Conservation (phyloP, 2,888 invertebrate species). For the Phorcus lineatus region DNA sequence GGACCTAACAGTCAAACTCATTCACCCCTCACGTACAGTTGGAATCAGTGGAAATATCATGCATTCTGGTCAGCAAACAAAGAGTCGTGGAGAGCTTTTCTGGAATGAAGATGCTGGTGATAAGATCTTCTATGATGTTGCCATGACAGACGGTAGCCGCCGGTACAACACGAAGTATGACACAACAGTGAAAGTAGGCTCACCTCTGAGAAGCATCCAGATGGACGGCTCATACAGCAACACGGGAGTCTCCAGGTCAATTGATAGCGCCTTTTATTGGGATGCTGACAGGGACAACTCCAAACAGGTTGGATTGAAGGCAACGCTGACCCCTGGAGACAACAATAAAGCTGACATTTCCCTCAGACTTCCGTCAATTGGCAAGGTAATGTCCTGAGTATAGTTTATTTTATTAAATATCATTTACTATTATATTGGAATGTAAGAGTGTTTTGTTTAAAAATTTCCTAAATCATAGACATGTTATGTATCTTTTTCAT, state of each 20-base stretch:
- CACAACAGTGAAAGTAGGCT: constrained; percentile 43
- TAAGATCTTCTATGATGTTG: constrained; percentile 34
- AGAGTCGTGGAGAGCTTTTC: constrained; percentile 45
- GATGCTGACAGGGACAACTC: constrained; percentile 58
- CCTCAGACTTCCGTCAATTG: constrained; percentile 51
- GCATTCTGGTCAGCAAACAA: constrained; percentile 28
- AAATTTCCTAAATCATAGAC: not conserved
- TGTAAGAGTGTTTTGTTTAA: too few relatives aligned
- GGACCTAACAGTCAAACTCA: constrained; percentile 41
- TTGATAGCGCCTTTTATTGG: constrained; percentile 56
- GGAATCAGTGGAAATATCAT: constrained; percentile 42
- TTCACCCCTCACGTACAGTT: constrained; percentile 52
- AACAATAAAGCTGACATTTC: constrained; percentile 47
- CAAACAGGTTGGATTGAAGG: constrained; percentile 53
- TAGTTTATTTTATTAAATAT: too few relatives aligned
- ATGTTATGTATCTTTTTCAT: too few relatives aligned
- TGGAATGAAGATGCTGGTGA: constrained; percentile 49
- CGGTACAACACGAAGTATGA: constrained; percentile 33
- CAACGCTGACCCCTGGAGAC: constrained; percentile 41
- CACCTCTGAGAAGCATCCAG: constrained; percentile 45
- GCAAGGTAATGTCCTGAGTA: constrained; percentile 29
- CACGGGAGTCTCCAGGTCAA: constrained; percentile 35
- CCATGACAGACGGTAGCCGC: constrained; percentile 28
- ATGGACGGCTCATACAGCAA: constrained; percentile 31
- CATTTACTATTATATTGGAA: too few relatives aligned